Evolutionary conservation across 2,113 vertebrate genomes (phyloP).

Genomic region (Athene noctua): DNA sequence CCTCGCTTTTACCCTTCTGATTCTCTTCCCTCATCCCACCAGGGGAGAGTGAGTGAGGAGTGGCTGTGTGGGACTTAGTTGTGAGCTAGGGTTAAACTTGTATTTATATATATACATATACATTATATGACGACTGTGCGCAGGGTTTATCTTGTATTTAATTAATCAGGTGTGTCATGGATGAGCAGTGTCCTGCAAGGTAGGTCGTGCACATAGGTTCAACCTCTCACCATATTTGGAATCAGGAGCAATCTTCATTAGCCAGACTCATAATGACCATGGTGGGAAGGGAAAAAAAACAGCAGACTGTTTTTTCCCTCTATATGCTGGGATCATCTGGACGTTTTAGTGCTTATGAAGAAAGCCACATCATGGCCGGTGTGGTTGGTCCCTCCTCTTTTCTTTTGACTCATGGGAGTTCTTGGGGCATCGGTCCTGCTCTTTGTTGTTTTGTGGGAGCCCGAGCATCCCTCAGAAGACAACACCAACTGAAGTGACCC

Average conservation of each 20-base stretch:
- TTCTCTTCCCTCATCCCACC: no score
- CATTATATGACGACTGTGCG: no score
- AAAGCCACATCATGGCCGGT: not conserved
- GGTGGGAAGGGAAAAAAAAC: not conserved
- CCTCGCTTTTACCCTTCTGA: no score
- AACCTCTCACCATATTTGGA: not conserved
- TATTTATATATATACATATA: no score
- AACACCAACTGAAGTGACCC: not conserved
- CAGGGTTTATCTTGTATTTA: not conserved
- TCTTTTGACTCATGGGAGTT: not conserved
- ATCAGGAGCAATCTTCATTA: not conserved
- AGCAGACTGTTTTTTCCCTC: not conserved
- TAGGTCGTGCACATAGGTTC: accelerated
- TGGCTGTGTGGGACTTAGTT: no score
- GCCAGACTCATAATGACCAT: accelerated
- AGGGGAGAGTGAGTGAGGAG: no score
- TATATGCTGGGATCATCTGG: not conserved
- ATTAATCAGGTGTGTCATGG: not conserved
- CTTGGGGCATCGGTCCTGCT: not conserved
- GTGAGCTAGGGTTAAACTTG: no score
- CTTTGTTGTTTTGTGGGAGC: not conserved
- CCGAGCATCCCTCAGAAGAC: not conserved
- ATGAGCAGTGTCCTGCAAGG: not conserved
- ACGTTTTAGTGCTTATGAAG: not conserved
- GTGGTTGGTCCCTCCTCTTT: not conserved